Evolutionary conservation across 2,888 invertebrate species (phyloP).

Genomic region (Lasioglossum morio): DNA sequence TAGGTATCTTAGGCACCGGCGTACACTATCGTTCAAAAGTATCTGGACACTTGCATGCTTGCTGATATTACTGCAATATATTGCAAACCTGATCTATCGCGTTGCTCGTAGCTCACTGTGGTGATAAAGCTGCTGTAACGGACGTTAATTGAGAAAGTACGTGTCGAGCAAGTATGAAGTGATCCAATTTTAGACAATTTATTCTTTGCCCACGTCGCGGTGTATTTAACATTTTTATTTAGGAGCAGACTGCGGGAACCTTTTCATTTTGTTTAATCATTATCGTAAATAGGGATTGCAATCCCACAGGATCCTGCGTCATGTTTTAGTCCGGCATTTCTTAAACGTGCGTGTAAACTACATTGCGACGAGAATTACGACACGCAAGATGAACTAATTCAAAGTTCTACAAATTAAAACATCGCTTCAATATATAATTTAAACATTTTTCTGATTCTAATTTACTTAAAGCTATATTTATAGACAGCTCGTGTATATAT

Average conservation of each 20-base stretch:
- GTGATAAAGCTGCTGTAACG: neutral
- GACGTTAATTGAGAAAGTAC: conserved; percentile 6
- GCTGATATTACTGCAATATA: conserved; percentile 30
- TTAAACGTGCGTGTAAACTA: no score
- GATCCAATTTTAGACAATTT: conserved; percentile 6
- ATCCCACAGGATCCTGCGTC: no score
- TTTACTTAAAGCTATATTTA: no score
- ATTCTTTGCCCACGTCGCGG: neutral
- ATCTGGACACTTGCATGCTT: conserved; percentile 6
- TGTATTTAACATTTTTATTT: neutral
- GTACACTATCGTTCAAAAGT: conserved; percentile 2
- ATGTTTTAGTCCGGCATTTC: no score
- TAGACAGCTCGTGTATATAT: no score
- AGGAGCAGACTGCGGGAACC: neutral
- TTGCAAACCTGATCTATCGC: conserved; percentile 8
- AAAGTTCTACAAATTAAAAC: no score
- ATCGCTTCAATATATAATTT: no score
- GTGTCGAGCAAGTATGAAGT: neutral
- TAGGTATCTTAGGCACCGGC: neutral
- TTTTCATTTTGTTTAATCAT: neutral
- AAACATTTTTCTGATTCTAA: no score
- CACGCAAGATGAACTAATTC: no score
- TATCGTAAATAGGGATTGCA: no score
- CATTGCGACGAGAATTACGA: no score
- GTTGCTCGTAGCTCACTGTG: neutral